phyloP scores from a whole-genome alignment of 2,888 invertebrate species.

The Polia nebulosa region DNA sequence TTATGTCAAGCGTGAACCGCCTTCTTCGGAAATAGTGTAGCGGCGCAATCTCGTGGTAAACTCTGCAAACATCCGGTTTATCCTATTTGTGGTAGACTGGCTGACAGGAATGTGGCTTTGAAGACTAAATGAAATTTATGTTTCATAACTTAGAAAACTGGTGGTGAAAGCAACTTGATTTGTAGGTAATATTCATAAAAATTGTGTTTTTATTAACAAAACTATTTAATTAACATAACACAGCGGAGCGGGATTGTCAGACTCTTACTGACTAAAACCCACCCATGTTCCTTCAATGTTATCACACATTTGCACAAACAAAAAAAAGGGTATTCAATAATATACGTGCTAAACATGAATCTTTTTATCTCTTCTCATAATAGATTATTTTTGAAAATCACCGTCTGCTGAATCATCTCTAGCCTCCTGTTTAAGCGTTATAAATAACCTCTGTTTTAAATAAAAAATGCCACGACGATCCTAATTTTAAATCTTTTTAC shows the following conservation, averaged over 20 bases:
- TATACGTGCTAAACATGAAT: too few species aligned
- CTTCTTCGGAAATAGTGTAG: conserved; percentile 35
- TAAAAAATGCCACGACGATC: not conserved
- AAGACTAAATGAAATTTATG: not conserved
- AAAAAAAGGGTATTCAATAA: too few species aligned
- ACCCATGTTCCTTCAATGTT: too few species aligned
- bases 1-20: conserved; percentile 18
- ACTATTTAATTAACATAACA: too few species aligned
- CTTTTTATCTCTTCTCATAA: too few species aligned
- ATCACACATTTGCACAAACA: not conserved
- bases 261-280: too few species aligned
- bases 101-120: not conserved
- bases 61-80: conserved; percentile 25
- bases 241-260: too few species aligned
- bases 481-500: too few species aligned
- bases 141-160: conserved; percentile 5
- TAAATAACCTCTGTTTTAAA: not conserved
- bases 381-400: not conserved
- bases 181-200: not conserved
- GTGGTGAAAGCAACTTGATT: not conserved
- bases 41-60: conserved; percentile 45
- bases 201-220: too few species aligned
- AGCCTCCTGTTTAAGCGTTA: not conserved
- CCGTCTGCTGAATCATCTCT: not conserved
- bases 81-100: conserved; percentile 26